A percentile compares a stretch with the other conserved stretches of the same genome.
These are phyloP conservation scores for Hydrocynus forskahlii DNA, from an alignment of 2,797 vertebrate species.

Conservation along the genomic window DNA sequence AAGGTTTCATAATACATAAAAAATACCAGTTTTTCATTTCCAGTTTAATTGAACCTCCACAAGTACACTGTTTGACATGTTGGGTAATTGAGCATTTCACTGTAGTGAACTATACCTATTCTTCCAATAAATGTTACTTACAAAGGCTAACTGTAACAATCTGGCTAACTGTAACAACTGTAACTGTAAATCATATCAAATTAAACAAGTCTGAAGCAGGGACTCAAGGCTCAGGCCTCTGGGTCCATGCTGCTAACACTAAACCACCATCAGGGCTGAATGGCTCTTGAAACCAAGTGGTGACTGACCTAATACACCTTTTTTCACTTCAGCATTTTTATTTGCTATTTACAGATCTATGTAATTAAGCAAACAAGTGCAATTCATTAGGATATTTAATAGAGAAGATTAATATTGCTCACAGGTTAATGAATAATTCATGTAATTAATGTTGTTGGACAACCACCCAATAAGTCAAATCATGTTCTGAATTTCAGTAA, in stretches of 20 bases:
- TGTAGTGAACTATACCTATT: slow-evolving; percentile 36
- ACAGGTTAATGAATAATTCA: slow-evolving; percentile 44
- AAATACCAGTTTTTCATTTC: slow-evolving; percentile 28
- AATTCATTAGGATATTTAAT: slow-evolving; percentile 10
- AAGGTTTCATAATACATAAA: slow-evolving; percentile 11
- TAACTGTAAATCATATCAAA: too few relatives aligned
- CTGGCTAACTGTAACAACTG: too few relatives aligned
- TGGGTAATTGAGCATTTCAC: slow-evolving; percentile 46
- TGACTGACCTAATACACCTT: too few relatives aligned
- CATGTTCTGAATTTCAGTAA: not conserved
- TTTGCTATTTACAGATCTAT: slow-evolving; percentile 8
- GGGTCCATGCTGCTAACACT: too few relatives aligned
- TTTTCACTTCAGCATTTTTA: not conserved
- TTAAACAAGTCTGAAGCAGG: too few relatives aligned
- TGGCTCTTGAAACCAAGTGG: not conserved
- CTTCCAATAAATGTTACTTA: slow-evolving; percentile 46
- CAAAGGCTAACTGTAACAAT: not conserved
- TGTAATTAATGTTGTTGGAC: slow-evolving; percentile 27
- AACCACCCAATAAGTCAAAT: slow-evolving; percentile 10
- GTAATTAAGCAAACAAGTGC: slow-evolving; percentile 2
- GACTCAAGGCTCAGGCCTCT: too few relatives aligned
- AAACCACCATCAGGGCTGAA: slow-evolving; percentile 2
- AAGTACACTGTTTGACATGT: slow-evolving; percentile 51
- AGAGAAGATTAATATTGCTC: slow-evolving; percentile 9
- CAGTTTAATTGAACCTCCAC: slow-evolving; percentile 39